Conservation (phyloP, 2,888 invertebrate species). For the Pristionchus japonicus region DNA sequence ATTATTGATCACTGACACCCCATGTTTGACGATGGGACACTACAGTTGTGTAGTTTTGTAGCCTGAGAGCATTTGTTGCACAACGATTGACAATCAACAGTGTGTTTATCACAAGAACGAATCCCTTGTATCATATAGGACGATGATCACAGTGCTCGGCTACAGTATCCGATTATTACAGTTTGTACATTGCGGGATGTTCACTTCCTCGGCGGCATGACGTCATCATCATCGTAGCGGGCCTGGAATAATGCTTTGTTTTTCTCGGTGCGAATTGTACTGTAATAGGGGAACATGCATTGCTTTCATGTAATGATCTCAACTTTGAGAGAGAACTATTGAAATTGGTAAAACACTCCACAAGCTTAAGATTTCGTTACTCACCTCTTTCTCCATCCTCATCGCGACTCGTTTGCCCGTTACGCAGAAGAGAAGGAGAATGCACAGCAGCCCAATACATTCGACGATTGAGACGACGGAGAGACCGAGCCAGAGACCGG, state of each 20-base stretch:
- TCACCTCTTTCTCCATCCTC: background rate
- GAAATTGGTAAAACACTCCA: too few relatives aligned
- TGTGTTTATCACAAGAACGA: background rate
- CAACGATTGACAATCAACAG: background rate
- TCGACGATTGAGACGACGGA: slow-evolving; percentile 43
- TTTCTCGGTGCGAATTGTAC: too few relatives aligned
- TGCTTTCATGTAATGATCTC: too few relatives aligned
- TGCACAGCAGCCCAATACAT: slow-evolving; percentile 4
- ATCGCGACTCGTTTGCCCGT: background rate
- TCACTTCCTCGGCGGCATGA: background rate
- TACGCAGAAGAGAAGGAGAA: background rate
- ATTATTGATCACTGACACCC: too few relatives aligned
- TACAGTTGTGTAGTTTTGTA: too few relatives aligned
- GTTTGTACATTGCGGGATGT: background rate
- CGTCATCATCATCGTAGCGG: background rate
- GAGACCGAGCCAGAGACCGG: slow-evolving; percentile 46
- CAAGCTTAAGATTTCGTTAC: too few relatives aligned
- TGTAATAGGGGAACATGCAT: too few relatives aligned
- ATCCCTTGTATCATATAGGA: background rate
- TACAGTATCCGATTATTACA: background rate
- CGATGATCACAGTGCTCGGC: background rate
- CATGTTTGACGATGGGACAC: too few relatives aligned
- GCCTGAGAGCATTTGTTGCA: too few relatives aligned
- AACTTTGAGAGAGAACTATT: too few relatives aligned
- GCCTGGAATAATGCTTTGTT: background rate